Base-by-base conservation (phyloP, 1,140 invertebrate genomes). In the Brachionus manjavacas region DNA sequence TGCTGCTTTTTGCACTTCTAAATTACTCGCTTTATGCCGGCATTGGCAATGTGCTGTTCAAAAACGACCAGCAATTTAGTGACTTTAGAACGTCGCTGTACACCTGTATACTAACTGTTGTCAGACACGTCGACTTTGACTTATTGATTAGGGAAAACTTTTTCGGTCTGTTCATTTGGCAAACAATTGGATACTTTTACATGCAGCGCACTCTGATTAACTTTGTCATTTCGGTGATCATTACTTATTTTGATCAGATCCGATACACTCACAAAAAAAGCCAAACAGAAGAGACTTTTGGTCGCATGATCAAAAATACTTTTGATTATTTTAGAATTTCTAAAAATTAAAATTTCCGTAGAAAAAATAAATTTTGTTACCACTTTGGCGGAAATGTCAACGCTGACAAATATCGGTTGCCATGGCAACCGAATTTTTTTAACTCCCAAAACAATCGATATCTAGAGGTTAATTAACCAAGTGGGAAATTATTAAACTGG, bases 161-260 rank as follows among this genome's bases (percentile, higher is more conserved):
- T 39, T 16, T 35, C 16, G 31, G 49, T 16, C n/a, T 66, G 4
- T 64, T 66, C 41, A 12, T 80, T 8, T 80, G 78, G 78, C 78
- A 64, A 80, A 66, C 64, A 41, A 64, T 64, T 64, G 28, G 31
- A n/a, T 80, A 66, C 12, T 43, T 80, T 80, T 64, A 35, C n/a
- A 39, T 66, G 31, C 49, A 60, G 9, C 20, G 49, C n/a, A 66
- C 41, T 60, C 60, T 80, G 8, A 60, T 64, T 43, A 80, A 80
- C 52, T 80, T 80, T 66, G 25, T 80, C n/a, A 66, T 80, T 35
- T 80, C 78, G 31, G 31, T 80, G 31, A 66, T 80, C 20, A 25
- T 80, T 8, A 66, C 23, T 16, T 39, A 80, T 66, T 80, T 80
- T 80, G 49, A 60, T 66, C 55, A 80, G 20, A 46, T 80, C 7